Base-by-base conservation (phyloP, 2,113 vertebrate genomes). In the Gallinago media region DNA sequence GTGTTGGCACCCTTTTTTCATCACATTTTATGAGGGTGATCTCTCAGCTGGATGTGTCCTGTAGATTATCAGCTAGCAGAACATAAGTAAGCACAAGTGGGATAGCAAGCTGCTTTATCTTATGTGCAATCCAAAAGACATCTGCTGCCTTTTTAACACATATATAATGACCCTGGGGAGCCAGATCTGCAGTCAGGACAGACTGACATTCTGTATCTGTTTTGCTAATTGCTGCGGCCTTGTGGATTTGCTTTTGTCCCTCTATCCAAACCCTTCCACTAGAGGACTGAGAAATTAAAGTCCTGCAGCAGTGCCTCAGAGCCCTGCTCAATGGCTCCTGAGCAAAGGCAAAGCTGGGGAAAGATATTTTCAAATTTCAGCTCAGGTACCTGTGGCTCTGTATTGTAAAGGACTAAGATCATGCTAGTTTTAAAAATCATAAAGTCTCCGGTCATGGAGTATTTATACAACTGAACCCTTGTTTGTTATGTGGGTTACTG, bases 101-200 rank as follows among this genome's bases (percentile, higher is more conserved):
- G 65, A 50, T 91, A 78, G 61, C 82, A 94, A 81, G 59, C 92
- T 95, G 73, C 85, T 92, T 88, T 89, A 46, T 89, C 76, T 83
- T 31, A 2, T 67, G 84, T 85, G 82, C 59, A 75, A 71, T 50
- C 58, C 81, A 92, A 92, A 72, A 95, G 92, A 88, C 92, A 97
- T 95, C 93, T 89, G 94, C 94, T 96, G 88, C 88, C 85, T 94
- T 59, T 82, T 94, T 91, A 88, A 91, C 84, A 95, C 68, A 86
- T 88, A 78, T 63, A 16, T 65, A 75, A 92, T 59, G 95, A 70
- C 62, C 85, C 85, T 50, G 55, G 92, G 95, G 89, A 96, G 66
- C 70, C 32, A 54, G 72, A 66, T 49, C 92, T 78, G 77, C 91
- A 81, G 88, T 70, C 85, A 78, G 91, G 95, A 94, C 93, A 94